These are phyloP conservation scores for Cryptosula pallasiana DNA, from an alignment of 2,888 invertebrate genomes.

Conservation along the genomic window DNA sequence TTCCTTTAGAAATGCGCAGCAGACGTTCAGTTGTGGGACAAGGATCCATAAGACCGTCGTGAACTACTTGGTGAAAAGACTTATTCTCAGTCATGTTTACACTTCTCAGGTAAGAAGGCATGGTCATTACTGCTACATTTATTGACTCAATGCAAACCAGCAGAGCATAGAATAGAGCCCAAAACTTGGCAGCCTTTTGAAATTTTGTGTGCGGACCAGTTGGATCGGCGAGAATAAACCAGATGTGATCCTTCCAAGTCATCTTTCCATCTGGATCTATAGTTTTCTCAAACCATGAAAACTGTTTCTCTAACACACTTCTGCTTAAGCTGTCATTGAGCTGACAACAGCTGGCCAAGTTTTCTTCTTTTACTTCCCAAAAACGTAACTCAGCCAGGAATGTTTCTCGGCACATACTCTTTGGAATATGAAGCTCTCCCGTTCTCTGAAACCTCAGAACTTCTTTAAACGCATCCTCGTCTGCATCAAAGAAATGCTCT, in stretches of 20 bases:
- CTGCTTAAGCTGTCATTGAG: no score
- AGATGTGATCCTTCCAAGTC: background rate
- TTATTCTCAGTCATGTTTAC: no score
- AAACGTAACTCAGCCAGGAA: background rate
- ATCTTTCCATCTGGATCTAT: background rate
- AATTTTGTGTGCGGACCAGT: background rate
- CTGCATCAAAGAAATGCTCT: slow-evolving; percentile 14
- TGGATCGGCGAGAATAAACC: background rate
- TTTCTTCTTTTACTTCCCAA: background rate
- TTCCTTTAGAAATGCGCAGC: no score
- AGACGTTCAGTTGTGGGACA: no score
- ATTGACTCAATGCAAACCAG: background rate
- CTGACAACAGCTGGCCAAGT: background rate
- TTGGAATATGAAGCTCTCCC: slow-evolving; percentile 8
- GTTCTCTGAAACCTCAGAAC: background rate
- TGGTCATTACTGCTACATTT: background rate
- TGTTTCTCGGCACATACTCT: background rate
- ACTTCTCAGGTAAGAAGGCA: no score
- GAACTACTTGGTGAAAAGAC: no score
- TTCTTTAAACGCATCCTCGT: no score
- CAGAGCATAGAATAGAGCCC: background rate
- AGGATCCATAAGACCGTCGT: no score
- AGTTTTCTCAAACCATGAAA: background rate
- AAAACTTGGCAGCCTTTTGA: background rate
- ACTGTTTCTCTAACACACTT: background rate